Evolutionary conservation across 2,797 vertebrate genomes (phyloP).

Genomic region (Vireo griseus): DNA sequence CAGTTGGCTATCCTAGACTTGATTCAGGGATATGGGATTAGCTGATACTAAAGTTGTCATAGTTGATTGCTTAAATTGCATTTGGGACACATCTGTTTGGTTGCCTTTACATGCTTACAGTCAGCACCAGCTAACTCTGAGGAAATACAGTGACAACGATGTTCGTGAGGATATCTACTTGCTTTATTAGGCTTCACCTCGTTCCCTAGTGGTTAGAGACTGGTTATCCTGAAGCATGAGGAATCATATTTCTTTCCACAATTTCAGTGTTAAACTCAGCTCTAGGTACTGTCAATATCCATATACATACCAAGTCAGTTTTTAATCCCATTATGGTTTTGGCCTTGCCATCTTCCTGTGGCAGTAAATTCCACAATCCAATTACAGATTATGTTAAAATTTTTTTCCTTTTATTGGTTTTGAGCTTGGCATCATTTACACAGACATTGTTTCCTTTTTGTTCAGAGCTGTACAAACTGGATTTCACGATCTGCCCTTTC

Average conservation of each 20-base stretch:
- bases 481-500: not conserved
- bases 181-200: not conserved
- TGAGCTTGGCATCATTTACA: not conserved
- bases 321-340: conserved; percentile 45
- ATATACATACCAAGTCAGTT: not conserved
- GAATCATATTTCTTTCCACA: not conserved
- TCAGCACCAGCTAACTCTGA: fast-evolving
- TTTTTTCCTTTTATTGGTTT: conserved; percentile 17
- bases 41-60: not conserved
- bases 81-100: not conserved
- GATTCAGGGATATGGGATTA: not conserved
- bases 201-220: not conserved
- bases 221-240: not conserved
- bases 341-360: conserved; percentile 14
- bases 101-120: not conserved
- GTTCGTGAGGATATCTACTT: not conserved
- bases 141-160: not conserved
- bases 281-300: not conserved
- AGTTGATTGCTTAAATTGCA: not conserved
- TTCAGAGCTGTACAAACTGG: not conserved
- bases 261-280: not conserved
- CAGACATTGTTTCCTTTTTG: not conserved
- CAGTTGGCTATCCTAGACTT: not conserved
- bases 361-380: not conserved
- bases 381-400: conserved; percentile 24